Percentiles rank a stretch among this genome's conserved stretches.
Conservation (phyloP, 2,797 vertebrate species). For the Triplophysa yarkandensis region DNA sequence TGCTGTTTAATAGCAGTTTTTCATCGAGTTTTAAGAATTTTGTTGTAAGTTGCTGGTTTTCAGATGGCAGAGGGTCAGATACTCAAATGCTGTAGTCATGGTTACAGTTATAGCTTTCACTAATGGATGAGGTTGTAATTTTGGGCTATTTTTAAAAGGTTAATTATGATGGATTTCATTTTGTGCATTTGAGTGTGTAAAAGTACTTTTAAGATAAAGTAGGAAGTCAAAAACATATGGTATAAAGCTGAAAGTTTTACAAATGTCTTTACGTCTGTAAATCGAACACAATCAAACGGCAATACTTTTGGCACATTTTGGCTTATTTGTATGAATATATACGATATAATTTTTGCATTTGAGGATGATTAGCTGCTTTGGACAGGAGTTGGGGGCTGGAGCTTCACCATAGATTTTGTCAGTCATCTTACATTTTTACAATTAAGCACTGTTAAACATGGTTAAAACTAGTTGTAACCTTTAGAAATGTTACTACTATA, state of each 20-base stretch:
- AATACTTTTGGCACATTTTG: no score
- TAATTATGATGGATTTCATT: constrained; percentile 9
- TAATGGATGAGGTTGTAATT: constrained; percentile 13
- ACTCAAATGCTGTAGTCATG: constrained; percentile 10
- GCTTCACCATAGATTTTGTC: no score
- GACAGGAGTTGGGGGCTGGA: no score
- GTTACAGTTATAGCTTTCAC: constrained; percentile 3
- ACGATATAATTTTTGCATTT: no score
- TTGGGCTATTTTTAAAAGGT: not conserved
- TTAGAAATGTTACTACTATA: no score
- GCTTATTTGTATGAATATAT: no score
- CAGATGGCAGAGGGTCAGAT: not conserved
- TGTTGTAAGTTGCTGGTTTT: not conserved
- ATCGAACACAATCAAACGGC: no score
- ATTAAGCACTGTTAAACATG: no score
- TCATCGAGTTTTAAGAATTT: not conserved
- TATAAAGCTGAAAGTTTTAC: not conserved
- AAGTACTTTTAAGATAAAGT: not conserved
- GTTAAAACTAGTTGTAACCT: no score
- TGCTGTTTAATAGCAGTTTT: not conserved
- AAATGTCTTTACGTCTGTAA: not conserved
- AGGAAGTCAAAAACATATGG: not conserved
- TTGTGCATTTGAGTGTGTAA: not conserved
- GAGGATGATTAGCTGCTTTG: no score
- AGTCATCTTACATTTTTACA: no score